Base-by-base conservation (phyloP, 2,888 invertebrate species). In the Nemapogon koenigi region DNA sequence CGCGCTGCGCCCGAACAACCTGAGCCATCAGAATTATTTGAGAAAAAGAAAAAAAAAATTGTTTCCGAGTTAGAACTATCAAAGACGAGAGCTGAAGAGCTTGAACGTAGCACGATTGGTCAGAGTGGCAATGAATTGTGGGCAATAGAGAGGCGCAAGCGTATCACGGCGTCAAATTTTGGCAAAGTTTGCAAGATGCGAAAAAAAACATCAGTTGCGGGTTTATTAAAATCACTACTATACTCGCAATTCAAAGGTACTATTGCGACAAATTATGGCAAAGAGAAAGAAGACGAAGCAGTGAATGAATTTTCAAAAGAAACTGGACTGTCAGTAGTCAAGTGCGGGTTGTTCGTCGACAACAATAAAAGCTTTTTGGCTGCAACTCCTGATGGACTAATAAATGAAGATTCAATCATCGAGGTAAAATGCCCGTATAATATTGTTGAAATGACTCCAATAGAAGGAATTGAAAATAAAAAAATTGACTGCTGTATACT, bases 111-210 rank as follows among this genome's bases (percentile, higher is more conserved):
- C n/a, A n/a, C n/a, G n/a, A n/a, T n/a, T n/a, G n/a, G n/a, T n/a
- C n/a, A n/a, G n/a, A n/a, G n/a, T n/a, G n/a, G n/a, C n/a, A n/a
- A n/a, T n/a, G n/a, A n/a, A n/a, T n/a, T n/a, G n/a, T n/a, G n/a
- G n/a, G n/a, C n/a, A n/a, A n/a, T n/a, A n/a, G n/a, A n/a, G n/a
- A n/a, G n/a, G n/a, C n/a, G n/a, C n/a, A 40, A 40, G 22, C 40
- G 39, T 16, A 28, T 42, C 13, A 42, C 42, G 35, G 42, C 40
- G 30, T 40, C 42, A 11, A 40, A 38, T 22, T 42, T 40, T 27
- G 39, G 43, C 16, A 29, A 29, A 39, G 37, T 43, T 16, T 41
- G 41, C 39, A 43, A 43, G 38, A 11, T 39, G 31, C 30, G 41
- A 28, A 35, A 38, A 40, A 38, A 31, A 27, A 43, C 43, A 29